Conservation (phyloP, 2,888 invertebrate species). For the Notodonta dromedarius region DNA sequence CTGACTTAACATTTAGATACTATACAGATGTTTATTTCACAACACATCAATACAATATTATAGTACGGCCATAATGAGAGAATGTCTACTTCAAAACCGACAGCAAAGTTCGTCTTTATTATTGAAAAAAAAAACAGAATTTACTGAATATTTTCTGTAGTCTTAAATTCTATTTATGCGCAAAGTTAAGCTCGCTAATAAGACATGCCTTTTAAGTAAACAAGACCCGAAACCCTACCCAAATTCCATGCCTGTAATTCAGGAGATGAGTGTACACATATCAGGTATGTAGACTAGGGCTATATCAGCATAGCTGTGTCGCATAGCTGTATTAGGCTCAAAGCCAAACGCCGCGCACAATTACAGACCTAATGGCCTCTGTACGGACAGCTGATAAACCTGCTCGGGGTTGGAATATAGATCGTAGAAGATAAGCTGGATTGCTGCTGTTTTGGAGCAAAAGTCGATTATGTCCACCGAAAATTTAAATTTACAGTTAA, state of each 20-base stretch:
- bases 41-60: no score
- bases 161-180: neutral
- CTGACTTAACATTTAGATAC: no score
- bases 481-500: neutral
- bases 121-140: no score
- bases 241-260: neutral
- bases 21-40: no score
- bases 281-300: conserved; percentile 1
- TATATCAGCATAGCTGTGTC: conserved; percentile 33
- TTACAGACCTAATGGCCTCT: conserved; percentile 50
- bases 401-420: neutral
- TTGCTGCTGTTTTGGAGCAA: neutral
- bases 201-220: neutral
- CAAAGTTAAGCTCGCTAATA: neutral
- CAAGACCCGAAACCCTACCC: neutral
- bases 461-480: neutral
- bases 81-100: no score
- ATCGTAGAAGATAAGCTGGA: neutral
- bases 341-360: conserved; percentile 56
- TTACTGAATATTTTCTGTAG: no score
- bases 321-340: conserved; percentile 55
- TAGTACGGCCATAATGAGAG: no score
- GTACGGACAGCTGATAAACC: conserved; percentile 36
- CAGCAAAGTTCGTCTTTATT: no score
- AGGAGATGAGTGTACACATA: neutral